Conservation (phyloP, 2,113 vertebrate genomes). For the Laterallus jamaicensis region DNA sequence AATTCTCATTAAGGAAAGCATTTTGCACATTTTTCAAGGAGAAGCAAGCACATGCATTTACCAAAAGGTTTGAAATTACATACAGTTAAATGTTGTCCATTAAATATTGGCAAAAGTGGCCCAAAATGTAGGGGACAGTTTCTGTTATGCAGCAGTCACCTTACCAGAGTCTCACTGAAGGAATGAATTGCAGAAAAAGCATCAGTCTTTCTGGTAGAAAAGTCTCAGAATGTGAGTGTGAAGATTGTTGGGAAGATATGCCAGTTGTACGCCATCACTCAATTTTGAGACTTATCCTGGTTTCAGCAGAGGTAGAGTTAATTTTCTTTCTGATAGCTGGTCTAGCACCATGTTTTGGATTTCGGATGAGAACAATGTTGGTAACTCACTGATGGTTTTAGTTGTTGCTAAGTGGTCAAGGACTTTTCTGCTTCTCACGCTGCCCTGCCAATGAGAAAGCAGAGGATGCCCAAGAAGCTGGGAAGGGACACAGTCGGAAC, state of each 20-base stretch:
- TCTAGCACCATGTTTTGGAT: no score
- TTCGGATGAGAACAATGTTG: no score
- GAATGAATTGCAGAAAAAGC: not conserved
- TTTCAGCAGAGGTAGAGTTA: no score
- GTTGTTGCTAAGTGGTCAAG: no score
- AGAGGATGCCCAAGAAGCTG: no score
- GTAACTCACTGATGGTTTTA: no score
- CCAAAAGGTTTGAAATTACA: not conserved
- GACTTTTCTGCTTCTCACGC: no score
- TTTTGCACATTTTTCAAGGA: not conserved
- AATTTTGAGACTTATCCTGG: not conserved
- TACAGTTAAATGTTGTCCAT: not conserved
- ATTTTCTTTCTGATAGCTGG: no score
- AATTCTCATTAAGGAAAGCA: not conserved
- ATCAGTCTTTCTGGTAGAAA: not conserved
- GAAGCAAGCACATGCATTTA: not conserved
- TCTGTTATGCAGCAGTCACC: not conserved
- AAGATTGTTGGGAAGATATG: not conserved
- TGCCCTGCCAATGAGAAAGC: no score
- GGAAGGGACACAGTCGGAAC: no score
- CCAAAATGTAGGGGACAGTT: not conserved
- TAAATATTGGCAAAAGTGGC: not conserved
- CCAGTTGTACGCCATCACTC: not conserved
- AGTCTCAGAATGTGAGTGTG: not conserved
- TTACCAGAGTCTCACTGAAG: not conserved